These are phyloP conservation scores for Thunnus albacares DNA, from an alignment of 2,797 vertebrate species.

Conservation along the genomic window DNA sequence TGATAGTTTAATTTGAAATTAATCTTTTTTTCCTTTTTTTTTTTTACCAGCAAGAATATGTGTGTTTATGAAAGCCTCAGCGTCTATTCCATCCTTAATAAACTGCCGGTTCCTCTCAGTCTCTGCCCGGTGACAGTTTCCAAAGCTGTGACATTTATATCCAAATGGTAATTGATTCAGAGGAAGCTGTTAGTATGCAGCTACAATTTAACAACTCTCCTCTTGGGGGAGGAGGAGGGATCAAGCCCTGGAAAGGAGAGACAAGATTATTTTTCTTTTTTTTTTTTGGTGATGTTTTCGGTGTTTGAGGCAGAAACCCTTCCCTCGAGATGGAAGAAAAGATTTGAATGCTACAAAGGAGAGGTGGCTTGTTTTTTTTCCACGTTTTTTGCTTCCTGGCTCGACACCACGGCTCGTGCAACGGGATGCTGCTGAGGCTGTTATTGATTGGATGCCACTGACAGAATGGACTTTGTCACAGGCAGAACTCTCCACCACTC, in stretches of 20 bases:
- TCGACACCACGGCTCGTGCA: conserved; percentile 13
- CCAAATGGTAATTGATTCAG: conserved; percentile 85
- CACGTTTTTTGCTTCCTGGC: conserved; percentile 46
- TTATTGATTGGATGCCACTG: conserved; percentile 72
- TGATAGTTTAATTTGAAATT: conserved; percentile 58
- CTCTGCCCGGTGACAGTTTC: conserved; percentile 71
- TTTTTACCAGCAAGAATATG: neutral
- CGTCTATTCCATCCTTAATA: conserved; percentile 52
- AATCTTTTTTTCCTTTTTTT: conserved; percentile 1
- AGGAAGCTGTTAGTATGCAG: conserved; percentile 80
- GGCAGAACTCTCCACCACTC: conserved; percentile 46
- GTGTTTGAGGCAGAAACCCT: conserved; percentile 28
- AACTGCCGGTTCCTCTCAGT: conserved; percentile 62
- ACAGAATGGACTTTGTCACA: conserved; percentile 73
- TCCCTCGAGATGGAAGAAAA: conserved; percentile 34
- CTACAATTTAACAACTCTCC: conserved; percentile 70
- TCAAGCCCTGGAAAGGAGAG: conserved; percentile 53
- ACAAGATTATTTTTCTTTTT: conserved; percentile 13
- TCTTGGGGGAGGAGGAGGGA: conserved; percentile 42
- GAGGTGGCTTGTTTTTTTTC: conserved; percentile 55
- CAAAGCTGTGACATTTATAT: conserved; percentile 82
- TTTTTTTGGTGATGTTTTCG: conserved; percentile 35
- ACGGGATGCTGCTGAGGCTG: conserved; percentile 48
- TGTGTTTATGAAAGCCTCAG: conserved; percentile 51
- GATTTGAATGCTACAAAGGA: conserved; percentile 27